Evolutionary conservation across 2,888 invertebrate species (phyloP), one percentile per base, ranked within the genome.

Genomic region (Dinocampus coccinellae): DNA sequence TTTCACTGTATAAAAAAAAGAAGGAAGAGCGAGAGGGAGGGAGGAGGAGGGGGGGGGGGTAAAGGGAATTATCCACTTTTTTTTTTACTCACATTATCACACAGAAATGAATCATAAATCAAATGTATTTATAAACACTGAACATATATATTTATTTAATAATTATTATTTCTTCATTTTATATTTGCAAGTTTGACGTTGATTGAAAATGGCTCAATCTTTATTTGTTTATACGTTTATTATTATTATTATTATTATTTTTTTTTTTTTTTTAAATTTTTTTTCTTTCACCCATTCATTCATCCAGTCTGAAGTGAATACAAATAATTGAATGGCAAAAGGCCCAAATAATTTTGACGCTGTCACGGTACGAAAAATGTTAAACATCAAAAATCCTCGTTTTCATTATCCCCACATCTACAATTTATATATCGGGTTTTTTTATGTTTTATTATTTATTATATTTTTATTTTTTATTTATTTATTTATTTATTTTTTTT

Each of bases 121-220:
- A 53, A 39, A 7, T 24, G 22, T 53, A 20, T 11, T n/a, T n/a
- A n/a, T n/a, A n/a, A n/a, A n/a, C n/a, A n/a, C n/a, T n/a, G n/a
- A n/a, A n/a, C n/a, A n/a, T n/a, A n/a, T n/a, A n/a, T n/a, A n/a
- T n/a, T n/a, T n/a, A n/a, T n/a, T n/a, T n/a, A n/a, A n/a, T n/a
- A n/a, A n/a, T n/a, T n/a, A n/a, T n/a, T n/a, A n/a, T n/a, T n/a
- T n/a, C n/a, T n/a, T n/a, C n/a, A n/a, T n/a, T 53, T 53, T 20
- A 10, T 53, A 22, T 20, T 53, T 9, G 11, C 11, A 39, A 13
- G 39, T n/a, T 39, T 61, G 61, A 61, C 33, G 39, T 34, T 61
- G 29, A 65, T 65, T 55, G 53, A 65, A 34, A 65, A 55, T 55
- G 55, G 33, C 36, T 55, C 33, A n/a, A n/a, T n/a, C n/a, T n/a